Base-by-base conservation (phyloP, 1,140 invertebrate genomes). In the Whitmania pigra region DNA sequence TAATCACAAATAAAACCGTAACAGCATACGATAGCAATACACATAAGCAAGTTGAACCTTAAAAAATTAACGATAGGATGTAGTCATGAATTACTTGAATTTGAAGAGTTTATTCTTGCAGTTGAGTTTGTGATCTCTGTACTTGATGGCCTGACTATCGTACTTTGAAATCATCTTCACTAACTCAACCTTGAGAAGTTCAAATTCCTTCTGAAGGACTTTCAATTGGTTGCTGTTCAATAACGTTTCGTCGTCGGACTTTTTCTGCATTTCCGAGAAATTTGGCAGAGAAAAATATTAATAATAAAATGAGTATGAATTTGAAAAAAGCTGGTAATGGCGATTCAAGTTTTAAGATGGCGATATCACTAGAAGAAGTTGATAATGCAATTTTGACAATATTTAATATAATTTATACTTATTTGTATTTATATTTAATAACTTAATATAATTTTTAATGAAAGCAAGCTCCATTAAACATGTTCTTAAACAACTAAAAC, bases 21-120 rank as follows among this genome's bases (percentile, higher is more conserved):
- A 6, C 31, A 36, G 31, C 31, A 36, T 36, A 3, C 6, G 31
- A 36, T 36, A 6, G 6, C 31, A 3, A 36, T 36, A 6, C 31
- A 36, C 6, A 36, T 36, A 36, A 2, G 6, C 2, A 36, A 36
- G 31, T 36, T 36, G 6, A 36, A 36, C 31, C 6, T 36, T 36
- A 36, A 36, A 36, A 3, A 36, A 36, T 3, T 36, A 36, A 36
- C n/a, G n/a, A n/a, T n/a, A n/a, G n/a, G n/a, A n/a, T n/a, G n/a
- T n/a, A n/a, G 15, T 25, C 15, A 63, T 63, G 20, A 63, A 31
- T 63, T 25, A 63, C 57, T 63, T 63, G 13, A 63, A 13, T 63
- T 63, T 63, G 57, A 63, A 63, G 15, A 63, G 22, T 17, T 63
- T 63, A 20, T 63, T 63, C 57, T 63, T 63, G 57, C 57, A 63